Percentiles rank a stretch among this genome's conserved stretches.
phyloP scores from a whole-genome alignment of 2,888 invertebrate species.

The Stratiomys singularior region DNA sequence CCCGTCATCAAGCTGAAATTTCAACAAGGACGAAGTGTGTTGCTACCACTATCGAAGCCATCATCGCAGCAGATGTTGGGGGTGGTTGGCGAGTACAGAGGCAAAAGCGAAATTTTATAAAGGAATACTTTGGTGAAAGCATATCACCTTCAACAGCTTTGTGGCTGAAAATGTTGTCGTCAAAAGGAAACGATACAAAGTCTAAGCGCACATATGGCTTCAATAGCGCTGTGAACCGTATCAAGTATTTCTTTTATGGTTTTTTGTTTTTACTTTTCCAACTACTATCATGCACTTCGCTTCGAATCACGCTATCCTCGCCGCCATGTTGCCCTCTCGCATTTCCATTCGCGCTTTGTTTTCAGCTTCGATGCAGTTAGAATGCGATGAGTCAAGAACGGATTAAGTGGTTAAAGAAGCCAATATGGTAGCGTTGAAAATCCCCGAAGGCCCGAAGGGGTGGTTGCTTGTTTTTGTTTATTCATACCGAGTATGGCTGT shows the following conservation, averaged over 20 bases:
- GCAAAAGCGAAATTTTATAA: background rate
- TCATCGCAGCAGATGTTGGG: background rate
- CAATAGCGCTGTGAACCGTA: background rate
- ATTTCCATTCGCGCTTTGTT: background rate
- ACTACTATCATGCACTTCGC: too few species aligned
- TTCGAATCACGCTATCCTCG: background rate
- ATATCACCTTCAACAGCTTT: background rate
- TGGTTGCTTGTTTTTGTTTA: background rate
- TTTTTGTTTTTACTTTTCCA: too few species aligned
- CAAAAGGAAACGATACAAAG: conserved; percentile 10
- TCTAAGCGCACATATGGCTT: conserved; percentile 26
- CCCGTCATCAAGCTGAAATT: background rate
- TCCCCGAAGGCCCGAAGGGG: too few species aligned
- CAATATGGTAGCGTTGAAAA: background rate
- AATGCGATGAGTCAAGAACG: conserved; percentile 22
- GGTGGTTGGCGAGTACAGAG: background rate
- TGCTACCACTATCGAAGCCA: background rate
- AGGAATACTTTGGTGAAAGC: background rate
- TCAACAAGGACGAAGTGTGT: background rate
- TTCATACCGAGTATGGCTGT: background rate
- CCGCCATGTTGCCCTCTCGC: background rate
- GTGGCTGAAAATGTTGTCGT: too few species aligned
- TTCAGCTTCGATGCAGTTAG: background rate
- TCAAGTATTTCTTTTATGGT: background rate
- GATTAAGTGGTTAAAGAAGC: conserved; percentile 26